phyloP scores from a whole-genome alignment of 2,113 vertebrate species.

The Tragulus kanchil region DNA sequence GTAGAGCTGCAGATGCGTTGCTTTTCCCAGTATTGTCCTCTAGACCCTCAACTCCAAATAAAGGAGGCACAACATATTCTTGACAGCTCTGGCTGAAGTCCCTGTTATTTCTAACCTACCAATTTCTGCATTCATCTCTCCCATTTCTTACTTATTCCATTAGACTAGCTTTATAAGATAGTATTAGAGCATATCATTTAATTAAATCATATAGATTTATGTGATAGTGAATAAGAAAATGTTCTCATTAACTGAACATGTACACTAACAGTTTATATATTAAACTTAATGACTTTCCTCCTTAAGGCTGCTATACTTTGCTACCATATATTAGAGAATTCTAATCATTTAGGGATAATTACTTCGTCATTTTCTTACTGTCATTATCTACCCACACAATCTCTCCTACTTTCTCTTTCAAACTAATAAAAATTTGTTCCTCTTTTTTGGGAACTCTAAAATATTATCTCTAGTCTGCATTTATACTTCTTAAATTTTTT shows the following conservation, averaged over 20 bases:
- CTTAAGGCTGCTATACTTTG: background rate
- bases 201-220: background rate
- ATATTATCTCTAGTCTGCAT: slow-evolving; percentile 14
- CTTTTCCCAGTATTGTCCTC: background rate
- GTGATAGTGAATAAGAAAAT: slow-evolving; percentile 11
- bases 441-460: background rate
- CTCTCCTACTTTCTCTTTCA: background rate
- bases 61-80: background rate
- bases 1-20: background rate
- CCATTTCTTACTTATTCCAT: slow-evolving; percentile 14
- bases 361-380: background rate
- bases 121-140: background rate
- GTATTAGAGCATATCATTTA: background rate
- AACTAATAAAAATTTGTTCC: slow-evolving; percentile 3
- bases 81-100: background rate
- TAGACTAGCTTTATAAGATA: slow-evolving; percentile 7
- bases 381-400: background rate
- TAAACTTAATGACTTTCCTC: background rate
- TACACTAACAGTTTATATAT: background rate
- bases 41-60: background rate
- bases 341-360: background rate
- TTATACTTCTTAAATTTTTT: background rate
- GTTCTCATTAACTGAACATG: background rate
- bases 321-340: slow-evolving; percentile 22
- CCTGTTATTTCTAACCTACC: background rate